Evolutionary conservation across 2,797 vertebrate species (phyloP).

Genomic region (Enteromius mattozi): DNA sequence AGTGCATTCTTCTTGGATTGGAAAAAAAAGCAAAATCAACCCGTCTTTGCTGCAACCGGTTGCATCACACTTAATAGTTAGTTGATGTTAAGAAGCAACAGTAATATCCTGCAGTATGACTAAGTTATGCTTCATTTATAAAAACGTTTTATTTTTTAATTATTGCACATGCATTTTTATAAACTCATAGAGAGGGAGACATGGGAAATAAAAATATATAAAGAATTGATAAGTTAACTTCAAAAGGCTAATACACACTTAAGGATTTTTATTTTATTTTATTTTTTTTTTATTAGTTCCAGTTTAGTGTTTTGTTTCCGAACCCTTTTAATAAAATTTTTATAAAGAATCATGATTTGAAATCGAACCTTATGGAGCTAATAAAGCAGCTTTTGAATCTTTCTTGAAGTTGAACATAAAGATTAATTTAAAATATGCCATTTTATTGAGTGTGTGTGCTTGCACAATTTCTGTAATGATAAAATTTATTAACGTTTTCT

Average conservation of each 20-base stretch:
- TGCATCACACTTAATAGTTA: neutral
- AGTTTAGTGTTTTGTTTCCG: neutral
- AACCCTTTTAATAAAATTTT: neutral
- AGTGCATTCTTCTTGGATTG: neutral
- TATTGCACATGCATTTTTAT: neutral
- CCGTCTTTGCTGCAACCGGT: neutral
- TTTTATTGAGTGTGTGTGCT: neutral
- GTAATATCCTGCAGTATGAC: neutral
- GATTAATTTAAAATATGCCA: neutral
- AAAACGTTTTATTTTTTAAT: neutral
- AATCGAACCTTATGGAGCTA: neutral
- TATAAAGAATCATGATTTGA: neutral
- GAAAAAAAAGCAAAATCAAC: neutral
- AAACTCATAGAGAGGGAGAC: neutral
- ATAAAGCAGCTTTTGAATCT: neutral
- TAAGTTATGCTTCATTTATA: neutral
- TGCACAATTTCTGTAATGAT: neutral
- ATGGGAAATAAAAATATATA: neutral
- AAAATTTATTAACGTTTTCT: neutral
- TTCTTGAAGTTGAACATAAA: neutral
- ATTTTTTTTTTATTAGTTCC: neutral
- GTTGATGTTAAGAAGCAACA: neutral
- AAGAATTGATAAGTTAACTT: neutral
- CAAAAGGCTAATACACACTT: neutral
- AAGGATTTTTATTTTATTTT: too few species aligned